Percentiles rank a stretch among this genome's conserved stretches.
These are phyloP conservation scores for Microplitis demolitor DNA, from an alignment of 1,140 invertebrate species.

Conservation along the genomic window DNA sequence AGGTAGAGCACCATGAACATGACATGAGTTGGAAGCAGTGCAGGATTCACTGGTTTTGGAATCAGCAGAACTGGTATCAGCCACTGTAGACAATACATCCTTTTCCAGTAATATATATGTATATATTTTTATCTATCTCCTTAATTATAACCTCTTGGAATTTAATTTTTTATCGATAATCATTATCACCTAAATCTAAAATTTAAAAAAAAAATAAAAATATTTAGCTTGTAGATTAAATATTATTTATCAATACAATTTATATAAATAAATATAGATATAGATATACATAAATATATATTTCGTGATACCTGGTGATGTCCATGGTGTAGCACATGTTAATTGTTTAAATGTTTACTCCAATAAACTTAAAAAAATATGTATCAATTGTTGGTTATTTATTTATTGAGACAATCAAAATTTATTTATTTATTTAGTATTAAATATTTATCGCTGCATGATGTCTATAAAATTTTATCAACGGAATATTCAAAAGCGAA, in stretches of 20 bases:
- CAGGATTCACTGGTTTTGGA: conserved; percentile 95
- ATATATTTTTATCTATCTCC: neutral
- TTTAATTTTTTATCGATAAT: neutral
- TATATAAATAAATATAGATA: too few relatives aligned
- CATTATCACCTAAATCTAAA: neutral
- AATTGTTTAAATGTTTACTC: too few relatives aligned
- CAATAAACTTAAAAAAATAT: too few relatives aligned
- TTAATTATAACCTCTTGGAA: neutral
- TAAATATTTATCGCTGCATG: neutral
- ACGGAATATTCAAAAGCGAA: neutral
- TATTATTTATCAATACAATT: neutral
- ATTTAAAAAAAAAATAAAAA: too few relatives aligned
- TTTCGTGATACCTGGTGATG: too few relatives aligned
- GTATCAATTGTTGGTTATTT: too few relatives aligned
- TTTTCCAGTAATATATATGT: conserved; percentile 10
- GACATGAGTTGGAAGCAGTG: conserved; percentile 91
- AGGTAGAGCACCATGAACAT: conserved; percentile 96
- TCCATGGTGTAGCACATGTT: too few relatives aligned
- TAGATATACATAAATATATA: too few relatives aligned
- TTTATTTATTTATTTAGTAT: neutral
- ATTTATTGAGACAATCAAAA: neutral
- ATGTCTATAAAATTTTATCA: neutral
- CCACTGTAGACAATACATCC: conserved; percentile 99
- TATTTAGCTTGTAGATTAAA: too few relatives aligned
- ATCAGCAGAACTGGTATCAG: conserved; percentile 95